Evolutionary conservation across 1,140 invertebrate species (phyloP).

Genomic region (Drosophila santomea): DNA sequence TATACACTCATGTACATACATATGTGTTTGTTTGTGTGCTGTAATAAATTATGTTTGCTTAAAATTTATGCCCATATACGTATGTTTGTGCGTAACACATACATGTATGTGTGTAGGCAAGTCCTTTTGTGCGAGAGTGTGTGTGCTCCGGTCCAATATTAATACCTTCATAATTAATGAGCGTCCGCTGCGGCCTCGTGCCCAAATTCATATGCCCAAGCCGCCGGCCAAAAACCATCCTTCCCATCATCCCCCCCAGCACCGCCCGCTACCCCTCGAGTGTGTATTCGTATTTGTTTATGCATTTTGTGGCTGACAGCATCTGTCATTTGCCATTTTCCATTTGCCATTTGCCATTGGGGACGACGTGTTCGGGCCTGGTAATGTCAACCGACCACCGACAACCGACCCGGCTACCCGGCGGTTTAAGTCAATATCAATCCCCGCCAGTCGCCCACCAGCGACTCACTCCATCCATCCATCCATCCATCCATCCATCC

Average conservation of each 20-base stretch:
- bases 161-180: slow-evolving; percentile 61
- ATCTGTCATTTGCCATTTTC: slow-evolving; percentile 79
- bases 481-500: slow-evolving; percentile 8
- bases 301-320: slow-evolving; percentile 78
- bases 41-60: slow-evolving; percentile 79
- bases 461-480: slow-evolving; percentile 1
- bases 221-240: slow-evolving; percentile 23
- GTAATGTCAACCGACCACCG: slow-evolving; percentile 69
- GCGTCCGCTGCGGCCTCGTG: slow-evolving; percentile 68
- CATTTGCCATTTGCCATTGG: slow-evolving; percentile 79
- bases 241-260: too few species aligned
- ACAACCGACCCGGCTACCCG: not conserved
- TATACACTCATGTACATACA: too few species aligned
- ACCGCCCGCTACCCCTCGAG: not conserved
- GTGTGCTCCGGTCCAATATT: slow-evolving; percentile 55
- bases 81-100: not conserved
- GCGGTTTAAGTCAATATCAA: slow-evolving; percentile 66
- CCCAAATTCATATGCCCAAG: slow-evolving; percentile 75
- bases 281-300: slow-evolving; percentile 53
- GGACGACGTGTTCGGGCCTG: slow-evolving; percentile 24
- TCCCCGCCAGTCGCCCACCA: slow-evolving; percentile 30
- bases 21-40: slow-evolving; percentile 66
- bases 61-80: slow-evolving; percentile 68
- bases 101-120: not conserved
- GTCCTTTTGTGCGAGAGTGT: slow-evolving; percentile 24